A percentile compares a stretch with the other conserved stretches of the same genome.
Conservation (phyloP, 2,888 invertebrate species). For the Nymphalis urticae region DNA sequence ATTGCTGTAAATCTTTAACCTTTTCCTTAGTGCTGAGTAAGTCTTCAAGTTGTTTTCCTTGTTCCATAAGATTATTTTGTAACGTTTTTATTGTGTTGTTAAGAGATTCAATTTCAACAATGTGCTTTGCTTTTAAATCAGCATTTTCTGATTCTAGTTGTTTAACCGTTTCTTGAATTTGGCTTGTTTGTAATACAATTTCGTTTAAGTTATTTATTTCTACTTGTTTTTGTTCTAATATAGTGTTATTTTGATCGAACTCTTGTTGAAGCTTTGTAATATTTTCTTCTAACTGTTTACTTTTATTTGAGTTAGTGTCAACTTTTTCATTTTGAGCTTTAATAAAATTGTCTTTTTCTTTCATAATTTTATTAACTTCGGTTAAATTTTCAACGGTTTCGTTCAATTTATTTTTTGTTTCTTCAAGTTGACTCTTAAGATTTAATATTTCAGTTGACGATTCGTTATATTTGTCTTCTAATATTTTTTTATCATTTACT, state of each 20-base stretch:
- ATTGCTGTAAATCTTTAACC: slow-evolving; percentile 65
- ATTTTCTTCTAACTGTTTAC: slow-evolving; percentile 58
- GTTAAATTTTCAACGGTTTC: slow-evolving; percentile 50
- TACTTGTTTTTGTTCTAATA: slow-evolving; percentile 58
- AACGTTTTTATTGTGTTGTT: slow-evolving; percentile 59
- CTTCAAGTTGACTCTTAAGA: slow-evolving; percentile 56
- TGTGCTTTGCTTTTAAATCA: slow-evolving; percentile 61
- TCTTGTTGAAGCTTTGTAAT: slow-evolving; percentile 56
- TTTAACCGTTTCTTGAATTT: slow-evolving; percentile 59
- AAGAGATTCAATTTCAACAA: slow-evolving; percentile 66
- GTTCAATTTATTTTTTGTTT: slow-evolving; percentile 54
- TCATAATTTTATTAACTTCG: slow-evolving; percentile 55
- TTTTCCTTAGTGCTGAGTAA: slow-evolving; percentile 65
- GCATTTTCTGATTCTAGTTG: slow-evolving; percentile 63
- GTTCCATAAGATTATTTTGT: slow-evolving; percentile 58
- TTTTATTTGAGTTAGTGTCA: slow-evolving; percentile 55
- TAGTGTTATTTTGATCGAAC: slow-evolving; percentile 51
- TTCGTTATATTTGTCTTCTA: slow-evolving; percentile 61
- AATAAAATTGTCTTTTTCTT: slow-evolving; percentile 63
- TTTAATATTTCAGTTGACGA: slow-evolving; percentile 52
- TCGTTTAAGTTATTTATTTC: slow-evolving; percentile 58
- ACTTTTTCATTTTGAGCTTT: slow-evolving; percentile 58
- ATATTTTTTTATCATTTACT: slow-evolving; percentile 59
- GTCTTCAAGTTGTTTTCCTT: slow-evolving; percentile 62
- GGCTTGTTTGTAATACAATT: slow-evolving; percentile 56